Conservation (phyloP, 2,888 invertebrate genomes). For the Cryptocheilus praepositus region DNA sequence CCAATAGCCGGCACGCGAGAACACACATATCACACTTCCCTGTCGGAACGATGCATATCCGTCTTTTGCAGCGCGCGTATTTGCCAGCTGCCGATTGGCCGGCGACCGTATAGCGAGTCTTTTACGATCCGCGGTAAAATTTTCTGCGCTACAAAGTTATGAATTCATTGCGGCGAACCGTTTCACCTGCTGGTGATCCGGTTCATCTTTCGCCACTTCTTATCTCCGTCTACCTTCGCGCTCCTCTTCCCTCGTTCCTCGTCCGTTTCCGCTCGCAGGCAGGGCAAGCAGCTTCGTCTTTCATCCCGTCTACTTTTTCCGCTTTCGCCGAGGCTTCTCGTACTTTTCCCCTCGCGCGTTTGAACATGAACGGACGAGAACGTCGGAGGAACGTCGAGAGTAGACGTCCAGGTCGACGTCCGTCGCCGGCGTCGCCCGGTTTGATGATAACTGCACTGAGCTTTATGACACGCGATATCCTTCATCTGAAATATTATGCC, state of each 20-base stretch:
- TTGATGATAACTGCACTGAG: constrained; percentile 48
- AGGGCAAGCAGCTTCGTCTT: not conserved
- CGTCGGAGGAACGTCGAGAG: not conserved
- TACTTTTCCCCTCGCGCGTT: not conserved
- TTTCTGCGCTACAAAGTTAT: constrained; percentile 60
- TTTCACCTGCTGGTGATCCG: not conserved
- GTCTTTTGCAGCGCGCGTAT: constrained; percentile 28
- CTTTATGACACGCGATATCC: constrained; percentile 71
- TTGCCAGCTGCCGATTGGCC: constrained; percentile 49
- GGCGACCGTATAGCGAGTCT: constrained; percentile 9
- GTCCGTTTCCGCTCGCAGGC: constrained; percentile 1
- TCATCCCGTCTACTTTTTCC: constrained; percentile 2
- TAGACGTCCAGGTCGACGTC: constrained; percentile 17
- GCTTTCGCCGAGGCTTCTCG: constrained; percentile 2
- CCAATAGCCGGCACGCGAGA: constrained; percentile 7
- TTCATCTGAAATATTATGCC: constrained; percentile 66
- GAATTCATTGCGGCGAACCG: constrained; percentile 51
- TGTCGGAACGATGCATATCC: constrained; percentile 23
- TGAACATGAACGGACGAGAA: not conserved
- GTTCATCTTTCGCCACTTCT: constrained; percentile 3
- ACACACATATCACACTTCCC: constrained; percentile 24
- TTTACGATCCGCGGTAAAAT: constrained; percentile 60
- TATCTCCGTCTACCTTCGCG: not conserved
- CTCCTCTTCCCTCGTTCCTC: constrained; percentile 10
- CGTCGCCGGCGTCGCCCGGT: constrained; percentile 14